Percentiles rank a stretch among this genome's conserved stretches.
Evolutionary conservation across 1,140 invertebrate species (phyloP).

Genomic region (Homalodisca vitripennis): DNA sequence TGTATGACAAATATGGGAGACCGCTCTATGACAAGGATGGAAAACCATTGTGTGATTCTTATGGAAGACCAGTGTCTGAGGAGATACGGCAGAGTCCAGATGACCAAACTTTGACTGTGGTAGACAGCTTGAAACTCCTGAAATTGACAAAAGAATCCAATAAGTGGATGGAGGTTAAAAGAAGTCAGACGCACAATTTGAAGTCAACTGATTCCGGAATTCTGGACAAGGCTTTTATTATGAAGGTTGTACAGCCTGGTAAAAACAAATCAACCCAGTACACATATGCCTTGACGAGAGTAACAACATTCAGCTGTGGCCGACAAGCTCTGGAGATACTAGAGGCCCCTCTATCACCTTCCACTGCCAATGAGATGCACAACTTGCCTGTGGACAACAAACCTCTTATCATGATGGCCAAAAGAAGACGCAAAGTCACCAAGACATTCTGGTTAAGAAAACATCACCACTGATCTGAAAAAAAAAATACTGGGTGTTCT

Average conservation of each 20-base stretch:
- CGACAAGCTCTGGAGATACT: slow-evolving; percentile 12
- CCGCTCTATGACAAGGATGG: slow-evolving; percentile 30
- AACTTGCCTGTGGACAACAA: slow-evolving; percentile 10
- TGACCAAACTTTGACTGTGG: slow-evolving; percentile 4
- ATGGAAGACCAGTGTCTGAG: slow-evolving; percentile 21
- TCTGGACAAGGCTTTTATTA: background rate
- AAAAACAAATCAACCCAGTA: background rate
- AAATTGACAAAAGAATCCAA: slow-evolving; percentile 5
- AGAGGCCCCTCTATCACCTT: slow-evolving; percentile 18
- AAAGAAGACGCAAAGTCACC: no score
- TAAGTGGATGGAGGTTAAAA: slow-evolving; percentile 21
- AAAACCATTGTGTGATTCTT: slow-evolving; percentile 21
- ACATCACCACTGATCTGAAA: no score
- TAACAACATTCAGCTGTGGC: slow-evolving; percentile 8
- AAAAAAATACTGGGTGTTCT: no score
- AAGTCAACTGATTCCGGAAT: background rate
- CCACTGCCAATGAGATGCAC: slow-evolving; percentile 10
- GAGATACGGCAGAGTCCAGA: background rate
- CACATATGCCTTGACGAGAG: slow-evolving; percentile 5
- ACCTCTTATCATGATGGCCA: slow-evolving; percentile 3
- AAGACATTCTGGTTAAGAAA: no score
- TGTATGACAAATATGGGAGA: slow-evolving; percentile 24
- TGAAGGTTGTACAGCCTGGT: background rate
- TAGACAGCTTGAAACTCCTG: slow-evolving; percentile 22
- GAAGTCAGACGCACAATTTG: background rate